Base-by-base conservation (phyloP, 1,140 invertebrate species). In the Ips nitidus region DNA sequence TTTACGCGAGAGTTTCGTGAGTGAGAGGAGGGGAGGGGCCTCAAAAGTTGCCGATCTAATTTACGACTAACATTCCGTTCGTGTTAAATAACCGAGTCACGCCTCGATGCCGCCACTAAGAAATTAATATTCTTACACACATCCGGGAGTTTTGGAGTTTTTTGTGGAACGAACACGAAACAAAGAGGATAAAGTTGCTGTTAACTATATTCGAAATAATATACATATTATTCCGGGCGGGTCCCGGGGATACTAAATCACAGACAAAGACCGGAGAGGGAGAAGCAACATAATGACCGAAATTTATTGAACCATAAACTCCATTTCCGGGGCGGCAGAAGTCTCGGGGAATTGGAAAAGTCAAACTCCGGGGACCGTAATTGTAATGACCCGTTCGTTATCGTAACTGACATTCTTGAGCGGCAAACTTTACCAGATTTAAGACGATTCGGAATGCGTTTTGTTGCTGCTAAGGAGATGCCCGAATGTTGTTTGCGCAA, bases 221-320 rank as follows among this genome's bases (percentile, higher is more conserved):
- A 63, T 63, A 63, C 61, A 63, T 63, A 52, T 22, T 22, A 22
- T 63, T 63, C 50, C 50, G 41, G 52, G 59, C 40, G 61, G 8
- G 61, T 39, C 38, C 41, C 53, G 37, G 53, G 22, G 22, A 22
- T 22, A 22, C 22, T 63, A 63, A 63, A 63, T 63, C 61, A 63
- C 61, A 56, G 63, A 65, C 63, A 55, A 65, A 56, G 63, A 65
- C 63, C 56, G 63, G 61, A 22, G 22, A 22, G 22, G 22, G 22
- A 22, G 22, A 63, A 63, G 61, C 61, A 63, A 63, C 61, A 52
- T 65, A 65, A 65, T 65, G 63, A 65, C 63, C 63, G 40, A 65
- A 65, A 65, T 65, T 65, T 65, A 65, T 65, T 65, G 63, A 65
- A 65, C 52, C 63, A 56, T 65, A 65, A 65, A 65, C 52, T 65